Percentiles rank a stretch among this genome's conserved stretches.
phyloP scores from a whole-genome alignment of 1,140 invertebrate genomes.

The Ceratitis capitata region DNA sequence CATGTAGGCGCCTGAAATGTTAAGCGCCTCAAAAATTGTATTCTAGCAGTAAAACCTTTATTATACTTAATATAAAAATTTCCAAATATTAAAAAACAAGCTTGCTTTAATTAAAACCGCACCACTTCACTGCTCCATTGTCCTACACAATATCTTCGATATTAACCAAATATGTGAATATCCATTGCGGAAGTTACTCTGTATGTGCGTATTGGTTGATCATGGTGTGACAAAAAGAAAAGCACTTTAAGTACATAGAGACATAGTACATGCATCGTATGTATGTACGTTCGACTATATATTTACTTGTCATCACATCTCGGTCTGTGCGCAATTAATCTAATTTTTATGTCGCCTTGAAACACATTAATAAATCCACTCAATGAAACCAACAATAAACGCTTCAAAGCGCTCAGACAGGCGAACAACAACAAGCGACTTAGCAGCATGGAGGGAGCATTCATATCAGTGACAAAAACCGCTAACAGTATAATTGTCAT shows the following conservation, averaged over 20 bases:
- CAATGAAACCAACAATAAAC: neutral
- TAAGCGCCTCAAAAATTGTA: too few relatives aligned
- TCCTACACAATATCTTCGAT: neutral
- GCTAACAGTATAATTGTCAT: neutral
- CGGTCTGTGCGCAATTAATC: neutral
- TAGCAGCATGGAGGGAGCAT: too few relatives aligned
- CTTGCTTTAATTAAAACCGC: too few relatives aligned
- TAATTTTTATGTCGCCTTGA: neutral
- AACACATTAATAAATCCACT: neutral
- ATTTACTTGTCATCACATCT: neutral
- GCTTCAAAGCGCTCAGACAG: neutral
- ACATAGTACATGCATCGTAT: too few relatives aligned
- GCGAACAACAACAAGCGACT: too few relatives aligned
- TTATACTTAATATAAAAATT: too few relatives aligned
- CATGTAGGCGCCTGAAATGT: too few relatives aligned
- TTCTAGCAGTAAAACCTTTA: too few relatives aligned
- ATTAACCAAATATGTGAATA: neutral
- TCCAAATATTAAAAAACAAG: too few relatives aligned
- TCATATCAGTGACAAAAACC: constrained; percentile 9
- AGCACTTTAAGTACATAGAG: neutral
- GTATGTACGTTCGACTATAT: too few relatives aligned
- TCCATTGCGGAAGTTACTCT: neutral
- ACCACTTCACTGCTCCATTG: too few relatives aligned
- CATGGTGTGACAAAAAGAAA: neutral
- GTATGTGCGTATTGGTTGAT: neutral